Evolutionary conservation across 2,888 invertebrate genomes (phyloP).

Genomic region (Bembecia ichneumoniformis): DNA sequence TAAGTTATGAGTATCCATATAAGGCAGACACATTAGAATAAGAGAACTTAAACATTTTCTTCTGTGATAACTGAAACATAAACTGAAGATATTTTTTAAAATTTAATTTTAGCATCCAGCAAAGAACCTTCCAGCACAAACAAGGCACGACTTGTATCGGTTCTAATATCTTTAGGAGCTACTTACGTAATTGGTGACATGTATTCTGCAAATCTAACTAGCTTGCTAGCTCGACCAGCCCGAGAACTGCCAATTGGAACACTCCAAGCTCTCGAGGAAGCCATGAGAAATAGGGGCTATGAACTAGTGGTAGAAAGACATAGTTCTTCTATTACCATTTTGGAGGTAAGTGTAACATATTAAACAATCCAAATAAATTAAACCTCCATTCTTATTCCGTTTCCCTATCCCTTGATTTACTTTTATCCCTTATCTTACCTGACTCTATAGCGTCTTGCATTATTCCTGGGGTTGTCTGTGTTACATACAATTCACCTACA

Average conservation of each 20-base stretch:
- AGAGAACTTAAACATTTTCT: too few relatives aligned
- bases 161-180: constrained; percentile 79
- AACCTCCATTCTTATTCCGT: not conserved
- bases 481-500: not conserved
- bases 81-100: not conserved
- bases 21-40: too few relatives aligned
- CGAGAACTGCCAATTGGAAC: constrained; percentile 79
- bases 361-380: not conserved
- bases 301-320: constrained; percentile 80
- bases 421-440: too few relatives aligned
- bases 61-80: too few relatives aligned
- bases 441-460: not conserved
- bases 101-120: constrained; percentile 50
- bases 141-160: constrained; percentile 78
- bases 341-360: constrained; percentile 65
- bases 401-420: too few relatives aligned
- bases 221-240: constrained; percentile 80
- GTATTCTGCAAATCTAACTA: constrained; percentile 84
- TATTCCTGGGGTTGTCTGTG: not conserved
- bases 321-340: constrained; percentile 78
- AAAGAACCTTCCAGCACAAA: constrained; percentile 75
- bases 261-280: constrained; percentile 75
- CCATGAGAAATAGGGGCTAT: constrained; percentile 76
- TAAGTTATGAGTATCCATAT: too few relatives aligned
- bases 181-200: constrained; percentile 85